Conservation (phyloP, 2,797 vertebrate species). For the Peromyscus attwateri region DNA sequence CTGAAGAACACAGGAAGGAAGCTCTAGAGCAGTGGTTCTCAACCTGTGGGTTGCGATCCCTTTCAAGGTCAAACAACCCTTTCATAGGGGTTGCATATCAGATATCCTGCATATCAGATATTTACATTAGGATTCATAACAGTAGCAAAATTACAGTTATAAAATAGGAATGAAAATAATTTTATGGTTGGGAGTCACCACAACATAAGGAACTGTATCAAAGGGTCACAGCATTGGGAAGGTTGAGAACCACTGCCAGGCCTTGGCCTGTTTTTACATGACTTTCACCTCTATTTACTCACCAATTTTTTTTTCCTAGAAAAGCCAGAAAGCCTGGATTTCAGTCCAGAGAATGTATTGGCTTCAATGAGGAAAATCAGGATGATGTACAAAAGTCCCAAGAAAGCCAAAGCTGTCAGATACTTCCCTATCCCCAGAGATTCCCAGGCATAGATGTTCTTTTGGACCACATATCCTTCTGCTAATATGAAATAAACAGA, state of each 20-base stretch:
- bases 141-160: neutral
- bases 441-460: conserved; percentile 94
- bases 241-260: neutral
- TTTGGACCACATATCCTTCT: conserved; percentile 80
- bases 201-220: neutral
- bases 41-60: neutral
- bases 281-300: conserved; percentile 61
- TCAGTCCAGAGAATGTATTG: conserved; percentile 89
- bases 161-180: neutral
- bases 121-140: neutral
- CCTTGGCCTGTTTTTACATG: neutral
- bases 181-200: neutral
- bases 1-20: neutral
- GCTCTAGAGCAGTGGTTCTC: neutral
- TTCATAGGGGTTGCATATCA: neutral
- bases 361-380: conserved; percentile 95
- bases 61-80: neutral
- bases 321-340: conserved; percentile 86
- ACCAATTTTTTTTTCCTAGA: conserved; percentile 90
- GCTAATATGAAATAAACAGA: neutral
- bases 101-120: neutral
- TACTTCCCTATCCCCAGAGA: conserved; percentile 93
- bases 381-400: conserved; percentile 91
- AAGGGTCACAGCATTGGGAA: neutral
- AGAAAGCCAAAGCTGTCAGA: conserved; percentile 91